Base-by-base conservation (phyloP, 2,113 vertebrate genomes). In the Phrynosoma platyrhinos region DNA sequence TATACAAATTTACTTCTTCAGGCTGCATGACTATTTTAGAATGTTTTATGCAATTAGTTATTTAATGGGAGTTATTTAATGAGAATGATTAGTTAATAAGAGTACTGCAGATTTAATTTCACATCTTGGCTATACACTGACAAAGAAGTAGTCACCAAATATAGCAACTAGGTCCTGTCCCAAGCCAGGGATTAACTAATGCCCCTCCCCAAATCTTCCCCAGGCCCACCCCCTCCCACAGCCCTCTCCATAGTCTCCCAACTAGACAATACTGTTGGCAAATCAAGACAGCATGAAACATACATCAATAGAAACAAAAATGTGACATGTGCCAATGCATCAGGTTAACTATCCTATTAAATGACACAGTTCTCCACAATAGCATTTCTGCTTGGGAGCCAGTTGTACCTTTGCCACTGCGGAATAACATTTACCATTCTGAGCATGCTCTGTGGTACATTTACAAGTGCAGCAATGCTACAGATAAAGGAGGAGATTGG, bases 121-220 rank as follows among this genome's bases (percentile, higher is more conserved):
- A 97, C 96, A 97, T 95, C 96, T 96, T 95, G 95, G 96, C 96
- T 96, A 84, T 91, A 92, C 89, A 95, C 90, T 94, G 95, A 96
- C 95, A 95, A 92, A 94, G 93, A 93, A 95, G 94, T 91, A 90
- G 93, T 92, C 86, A 95, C 94, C 89, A 89, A 91, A 83, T 7
- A 82, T 71, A 95, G 95, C 92, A 93, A 94, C 92, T 62, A 78
- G 86, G 90, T 94, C 92, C 91, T 91, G 92, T 92, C 93, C 91
- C 83, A 91, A 95, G 94, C 95, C 96, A 96, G 94, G 95, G 92
- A 94, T 91, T 91, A 88, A 95, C 94, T 95, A 94, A 95, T 92
- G 93, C 92, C 94, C 96, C 94, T 92, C 94, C 92, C 91, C 62
- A 88, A 87, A 93, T 83, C 69, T 84, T 86, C 89, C 88, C 85